Conservation (phyloP, 2,113 vertebrate species). For the Anhinga rufa region DNA sequence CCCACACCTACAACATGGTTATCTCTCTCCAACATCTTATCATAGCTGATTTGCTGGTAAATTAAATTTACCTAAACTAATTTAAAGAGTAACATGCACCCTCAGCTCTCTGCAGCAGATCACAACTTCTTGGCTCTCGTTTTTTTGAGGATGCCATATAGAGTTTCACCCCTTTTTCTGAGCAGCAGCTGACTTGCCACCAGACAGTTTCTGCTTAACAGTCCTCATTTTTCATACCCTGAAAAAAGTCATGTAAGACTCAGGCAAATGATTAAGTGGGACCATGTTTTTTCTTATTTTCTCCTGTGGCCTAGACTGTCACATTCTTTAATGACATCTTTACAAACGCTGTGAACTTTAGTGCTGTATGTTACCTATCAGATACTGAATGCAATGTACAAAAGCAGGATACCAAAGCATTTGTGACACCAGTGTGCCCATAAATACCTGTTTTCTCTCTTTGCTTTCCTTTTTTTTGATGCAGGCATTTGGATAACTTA, state of each 20-base stretch:
- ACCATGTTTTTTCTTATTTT: background rate
- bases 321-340: background rate
- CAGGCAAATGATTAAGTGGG: background rate
- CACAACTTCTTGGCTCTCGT: background rate
- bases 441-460: background rate
- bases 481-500: background rate
- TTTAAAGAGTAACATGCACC: background rate
- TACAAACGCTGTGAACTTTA: background rate
- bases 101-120: background rate
- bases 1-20: constrained; percentile 1
- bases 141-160: background rate
- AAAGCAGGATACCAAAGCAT: background rate
- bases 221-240: background rate
- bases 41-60: background rate
- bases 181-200: background rate
- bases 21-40: background rate
- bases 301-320: background rate
- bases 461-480: background rate
- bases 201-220: background rate
- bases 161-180: background rate
- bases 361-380: background rate
- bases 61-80: constrained; percentile 8
- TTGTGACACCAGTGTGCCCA: background rate
- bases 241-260: background rate
- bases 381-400: background rate